Percentiles rank a stretch among this genome's conserved stretches.
Conservation (phyloP, 2,888 invertebrate genomes). For the Lordiphosa andalusiaca region DNA sequence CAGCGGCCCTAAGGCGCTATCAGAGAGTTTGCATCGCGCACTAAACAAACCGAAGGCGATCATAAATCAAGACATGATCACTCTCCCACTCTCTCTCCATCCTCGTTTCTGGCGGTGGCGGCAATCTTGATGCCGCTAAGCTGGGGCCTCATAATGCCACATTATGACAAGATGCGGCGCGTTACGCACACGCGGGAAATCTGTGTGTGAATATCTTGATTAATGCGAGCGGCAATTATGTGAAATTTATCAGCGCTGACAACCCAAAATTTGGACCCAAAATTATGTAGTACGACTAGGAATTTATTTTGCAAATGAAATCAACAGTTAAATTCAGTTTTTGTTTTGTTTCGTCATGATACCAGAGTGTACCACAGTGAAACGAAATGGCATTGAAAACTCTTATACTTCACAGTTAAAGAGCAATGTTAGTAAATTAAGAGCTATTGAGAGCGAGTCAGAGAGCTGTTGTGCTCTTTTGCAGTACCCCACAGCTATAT, state of each 20-base stretch:
- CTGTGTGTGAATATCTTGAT: conserved; percentile 55
- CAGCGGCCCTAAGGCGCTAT: conserved; percentile 22
- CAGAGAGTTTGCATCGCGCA: conserved; percentile 34
- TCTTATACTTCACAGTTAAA: conserved; percentile 49
- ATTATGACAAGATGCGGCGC: conserved; percentile 56
- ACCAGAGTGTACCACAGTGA: conserved; percentile 19
- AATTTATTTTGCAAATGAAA: conserved; percentile 28
- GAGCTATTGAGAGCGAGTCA: neutral
- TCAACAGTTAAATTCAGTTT: conserved; percentile 56
- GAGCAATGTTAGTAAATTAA: conserved; percentile 17
- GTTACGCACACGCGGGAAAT: conserved; percentile 41
- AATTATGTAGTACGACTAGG: conserved; percentile 10
- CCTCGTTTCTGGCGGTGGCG: neutral
- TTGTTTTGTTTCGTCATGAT: conserved; percentile 56
- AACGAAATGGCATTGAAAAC: conserved; percentile 42
- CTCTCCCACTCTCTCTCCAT: conserved; percentile 2
- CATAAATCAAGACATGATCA: conserved; percentile 60
- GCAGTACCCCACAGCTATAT: too few relatives aligned
- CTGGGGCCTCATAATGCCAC: conserved; percentile 42
- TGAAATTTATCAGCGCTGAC: conserved; percentile 28
- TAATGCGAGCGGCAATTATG: conserved; percentile 47
- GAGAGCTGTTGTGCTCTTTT: too few relatives aligned
- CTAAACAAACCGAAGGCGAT: conserved; percentile 22
- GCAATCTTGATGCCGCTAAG: conserved; percentile 36
- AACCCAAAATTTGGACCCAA: conserved; percentile 23